Evolutionary conservation across 2,797 vertebrate species (phyloP).

Genomic region (Cephalopachus bancanus): DNA sequence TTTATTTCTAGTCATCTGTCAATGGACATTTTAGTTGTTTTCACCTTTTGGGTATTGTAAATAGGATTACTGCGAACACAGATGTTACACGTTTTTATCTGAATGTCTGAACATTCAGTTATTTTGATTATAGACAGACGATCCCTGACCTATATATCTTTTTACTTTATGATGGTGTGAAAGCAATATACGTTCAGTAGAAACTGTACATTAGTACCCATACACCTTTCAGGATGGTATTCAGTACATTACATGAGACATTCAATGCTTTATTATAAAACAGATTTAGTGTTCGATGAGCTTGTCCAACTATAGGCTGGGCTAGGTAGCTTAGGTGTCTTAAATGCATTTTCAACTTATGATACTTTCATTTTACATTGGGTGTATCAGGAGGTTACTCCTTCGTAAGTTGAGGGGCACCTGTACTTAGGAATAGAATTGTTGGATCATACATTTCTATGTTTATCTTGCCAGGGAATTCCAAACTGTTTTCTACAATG

Average conservation of each 20-base stretch:
- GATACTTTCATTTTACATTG: neutral
- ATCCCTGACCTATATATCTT: neutral
- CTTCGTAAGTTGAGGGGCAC: neutral
- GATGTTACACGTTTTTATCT: neutral
- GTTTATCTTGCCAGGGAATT: neutral
- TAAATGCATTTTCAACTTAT: neutral
- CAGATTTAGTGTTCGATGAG: neutral
- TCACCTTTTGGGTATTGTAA: neutral
- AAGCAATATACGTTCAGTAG: neutral
- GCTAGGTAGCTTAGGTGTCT: neutral
- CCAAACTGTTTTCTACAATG: neutral
- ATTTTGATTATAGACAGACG: neutral
- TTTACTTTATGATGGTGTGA: neutral
- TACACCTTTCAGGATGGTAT: neutral
- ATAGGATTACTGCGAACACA: neutral
- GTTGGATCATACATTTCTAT: neutral
- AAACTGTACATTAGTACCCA: neutral
- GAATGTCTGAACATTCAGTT: neutral
- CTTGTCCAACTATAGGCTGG: neutral
- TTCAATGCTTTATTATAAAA: neutral
- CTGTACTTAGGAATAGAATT: neutral
- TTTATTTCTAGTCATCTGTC: too few relatives aligned
- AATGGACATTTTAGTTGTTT: neutral
- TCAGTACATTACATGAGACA: neutral
- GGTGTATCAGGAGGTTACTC: neutral